A percentile compares a stretch with the other conserved stretches of the same genome.
Conservation (phyloP, 2,113 vertebrate genomes). For the Peromyscus leucopus region DNA sequence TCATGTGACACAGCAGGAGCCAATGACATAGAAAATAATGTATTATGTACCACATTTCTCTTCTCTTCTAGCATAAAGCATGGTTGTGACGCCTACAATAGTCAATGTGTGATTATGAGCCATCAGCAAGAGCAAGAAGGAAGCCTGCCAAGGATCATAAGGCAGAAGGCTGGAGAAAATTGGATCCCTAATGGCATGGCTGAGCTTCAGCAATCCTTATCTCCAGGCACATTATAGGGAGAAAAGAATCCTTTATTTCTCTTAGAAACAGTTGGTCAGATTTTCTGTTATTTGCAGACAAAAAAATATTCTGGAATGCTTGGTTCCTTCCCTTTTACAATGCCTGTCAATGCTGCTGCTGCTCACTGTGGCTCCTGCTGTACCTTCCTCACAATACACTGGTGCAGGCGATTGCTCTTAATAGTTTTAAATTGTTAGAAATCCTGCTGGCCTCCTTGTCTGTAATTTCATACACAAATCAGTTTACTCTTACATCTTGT, state of each 20-base stretch:
- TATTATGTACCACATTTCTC: neutral
- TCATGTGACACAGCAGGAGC: neutral
- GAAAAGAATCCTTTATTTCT: constrained; percentile 4
- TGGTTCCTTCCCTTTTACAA: neutral
- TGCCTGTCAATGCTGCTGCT: neutral
- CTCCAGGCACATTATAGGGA: neutral
- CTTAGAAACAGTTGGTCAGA: constrained; percentile 2
- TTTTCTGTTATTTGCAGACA: constrained; percentile 29
- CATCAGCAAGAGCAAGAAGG: neutral
- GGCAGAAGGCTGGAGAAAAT: constrained; percentile 27
- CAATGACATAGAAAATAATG: neutral
- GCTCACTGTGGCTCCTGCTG: neutral
- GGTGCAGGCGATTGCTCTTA: neutral
- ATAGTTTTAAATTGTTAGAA: neutral
- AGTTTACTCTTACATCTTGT: neutral
- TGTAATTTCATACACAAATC: neutral
- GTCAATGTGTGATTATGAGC: neutral
- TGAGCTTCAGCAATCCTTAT: neutral
- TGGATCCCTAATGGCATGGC: neutral
- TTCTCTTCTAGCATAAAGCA: neutral
- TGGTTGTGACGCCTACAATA: neutral
- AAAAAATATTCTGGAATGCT: neutral
- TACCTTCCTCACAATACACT: neutral
- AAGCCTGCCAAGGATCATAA: neutral
- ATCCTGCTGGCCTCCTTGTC: neutral